Base-by-base conservation (phyloP, 2,113 vertebrate species). In the Geococcyx californianus region DNA sequence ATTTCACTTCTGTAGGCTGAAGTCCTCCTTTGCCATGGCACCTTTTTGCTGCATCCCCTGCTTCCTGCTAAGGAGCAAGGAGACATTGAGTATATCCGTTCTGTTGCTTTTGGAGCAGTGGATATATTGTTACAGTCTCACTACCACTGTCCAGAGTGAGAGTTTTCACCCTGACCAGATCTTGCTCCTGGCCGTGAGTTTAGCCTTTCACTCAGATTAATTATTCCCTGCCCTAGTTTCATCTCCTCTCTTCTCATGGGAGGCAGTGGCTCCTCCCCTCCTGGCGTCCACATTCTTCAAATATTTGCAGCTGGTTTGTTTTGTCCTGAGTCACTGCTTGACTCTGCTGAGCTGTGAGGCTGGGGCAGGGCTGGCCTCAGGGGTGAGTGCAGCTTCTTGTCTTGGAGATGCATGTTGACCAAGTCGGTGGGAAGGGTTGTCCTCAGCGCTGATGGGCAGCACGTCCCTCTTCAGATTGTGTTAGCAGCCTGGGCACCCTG, bases 261-360 rank as follows among this genome's bases (percentile, higher is more conserved):
- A 84, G 38, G 64, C 79, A 64, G 36, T 81, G 69, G 81, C 95
- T 95, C 96, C 94, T 96, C 95, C 94, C 82, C 92, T 86, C 84
- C 56, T 63, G 76, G 82, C 28, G 1, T 95, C 84, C 64, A 60
- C 93, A 96, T 95, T 74, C 68, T 94, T 96, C 68, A 80, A 38
- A 94, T 96, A 93, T 96, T 96, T 96, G 94, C 92, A 97, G 92
- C 89, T 91, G 92, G 64, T 95, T 93, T 93, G 82, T 88, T 95
- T 93, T 93, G 85, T 88, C 93, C 92, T 90, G 92, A 93, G 78
- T 96, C 96, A 90, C 18, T 44, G 82, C 82, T 84, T 64, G 85
- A 25, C 85, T 75, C 24, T 70, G 82, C 93, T 24, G 90, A 88
- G 90, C 76, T 8, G 87, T 7, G 87, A 89, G 62, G 49, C 49